Evolutionary conservation across 2,888 invertebrate genomes (phyloP), one percentile per base, ranked within the genome.

Genomic region (Trissolcus japonicus): DNA sequence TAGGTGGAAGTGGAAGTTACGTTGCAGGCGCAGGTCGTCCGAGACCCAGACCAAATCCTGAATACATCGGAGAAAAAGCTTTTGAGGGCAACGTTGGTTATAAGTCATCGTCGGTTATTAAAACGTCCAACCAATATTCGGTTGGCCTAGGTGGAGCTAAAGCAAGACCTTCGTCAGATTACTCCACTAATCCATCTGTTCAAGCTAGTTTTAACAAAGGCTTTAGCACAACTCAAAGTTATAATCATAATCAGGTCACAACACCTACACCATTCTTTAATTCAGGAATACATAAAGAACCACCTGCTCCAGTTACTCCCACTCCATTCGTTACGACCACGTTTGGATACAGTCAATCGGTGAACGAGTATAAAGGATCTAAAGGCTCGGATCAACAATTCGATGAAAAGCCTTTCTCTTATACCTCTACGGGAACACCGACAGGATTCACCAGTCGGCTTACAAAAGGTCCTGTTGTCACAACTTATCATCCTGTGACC

Each of bases 1-100:
- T 87, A 3, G 87, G 88, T 6, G 88, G 88, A 6, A 86, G 85
- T 57, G 88, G 86, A 0, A 86, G 82, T 59, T 89, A 88, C 29
- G 83, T 86, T 0, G 80, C 85, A n/a, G 84, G 84, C 6, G 81
- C 83, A 7, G 79, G 82, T 9, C 68, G 54, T 13, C 76, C 80
- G 0, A 80, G 82, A 51, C 83, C 85, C 0, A 78, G 79, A 35
- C 79, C 81, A 0, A 80, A 82, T 69, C 80, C 83, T 11, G 83
- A 87, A 0, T 78, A 83, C 4, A 88, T 89, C 43, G 88, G 88
- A 2, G 84, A 82, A 21, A 84, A 87, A 48, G 87, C 88, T 3
- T 88, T 88, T 55, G 82, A 82, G 41, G 83, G 85, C 0, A 83
- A 79, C 43, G 76, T 83, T 11, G 85, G 83, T 2, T 82, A 82